Conservation (phyloP, 1,140 invertebrate genomes). For the Cecropterus lyciades region DNA sequence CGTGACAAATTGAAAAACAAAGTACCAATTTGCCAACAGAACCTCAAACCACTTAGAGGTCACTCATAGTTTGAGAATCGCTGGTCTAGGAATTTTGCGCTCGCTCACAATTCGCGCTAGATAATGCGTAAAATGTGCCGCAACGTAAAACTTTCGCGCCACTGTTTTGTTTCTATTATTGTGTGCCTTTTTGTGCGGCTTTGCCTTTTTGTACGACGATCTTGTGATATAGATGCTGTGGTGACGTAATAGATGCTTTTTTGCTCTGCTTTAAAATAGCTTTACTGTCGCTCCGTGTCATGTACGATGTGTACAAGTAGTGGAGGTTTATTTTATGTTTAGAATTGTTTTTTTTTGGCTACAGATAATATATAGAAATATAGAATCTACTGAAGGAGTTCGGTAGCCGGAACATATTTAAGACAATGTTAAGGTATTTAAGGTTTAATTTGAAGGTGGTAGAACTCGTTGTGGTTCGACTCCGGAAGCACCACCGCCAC, state of each 20-base stretch:
- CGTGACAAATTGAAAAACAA: too few relatives aligned
- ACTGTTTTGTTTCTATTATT: slow-evolving; percentile 74
- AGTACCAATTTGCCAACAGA: too few relatives aligned
- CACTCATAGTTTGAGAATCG: slow-evolving; percentile 13
- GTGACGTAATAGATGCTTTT: slow-evolving; percentile 52
- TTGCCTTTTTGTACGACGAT: slow-evolving; percentile 61
- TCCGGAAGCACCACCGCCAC: too few relatives aligned
- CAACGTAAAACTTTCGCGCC: slow-evolving; percentile 66
- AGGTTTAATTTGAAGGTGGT: too few relatives aligned
- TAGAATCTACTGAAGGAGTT: too few relatives aligned
- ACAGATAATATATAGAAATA: not conserved
- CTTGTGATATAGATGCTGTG: slow-evolving; percentile 54
- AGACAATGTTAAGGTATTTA: too few relatives aligned
- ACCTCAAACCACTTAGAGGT: not conserved
- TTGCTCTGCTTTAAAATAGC: slow-evolving; percentile 40
- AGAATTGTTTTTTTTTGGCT: not conserved
- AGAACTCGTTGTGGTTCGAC: too few relatives aligned
- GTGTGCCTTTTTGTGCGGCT: slow-evolving; percentile 65
- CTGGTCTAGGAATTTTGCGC: slow-evolving; percentile 60
- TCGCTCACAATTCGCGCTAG: slow-evolving; percentile 64
- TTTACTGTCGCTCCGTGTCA: slow-evolving; percentile 19
- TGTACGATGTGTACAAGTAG: not conserved
- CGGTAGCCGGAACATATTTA: too few relatives aligned
- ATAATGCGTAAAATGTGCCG: slow-evolving; percentile 72
- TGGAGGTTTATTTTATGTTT: not conserved